Percentiles rank a stretch among this genome's conserved stretches.
Conservation (phyloP, 2,113 vertebrate genomes). For the Gobius niger region DNA sequence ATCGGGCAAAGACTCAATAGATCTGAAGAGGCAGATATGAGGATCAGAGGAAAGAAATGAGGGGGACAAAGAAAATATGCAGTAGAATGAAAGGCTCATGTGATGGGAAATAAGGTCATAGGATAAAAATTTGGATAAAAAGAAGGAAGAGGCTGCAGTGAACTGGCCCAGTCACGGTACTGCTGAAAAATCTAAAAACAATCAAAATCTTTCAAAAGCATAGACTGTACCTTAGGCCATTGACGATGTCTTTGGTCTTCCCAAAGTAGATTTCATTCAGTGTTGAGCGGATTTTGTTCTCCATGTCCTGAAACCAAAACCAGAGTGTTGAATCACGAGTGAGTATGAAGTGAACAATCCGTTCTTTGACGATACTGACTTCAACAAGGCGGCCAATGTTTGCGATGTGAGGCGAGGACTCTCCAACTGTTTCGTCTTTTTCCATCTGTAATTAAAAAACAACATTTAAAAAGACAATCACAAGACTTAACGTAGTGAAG, state of each 20-base stretch:
- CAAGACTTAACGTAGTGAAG: background rate
- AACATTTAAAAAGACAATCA: background rate
- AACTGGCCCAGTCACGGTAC: background rate
- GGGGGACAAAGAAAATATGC: constrained; percentile 6
- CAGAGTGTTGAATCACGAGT: background rate
- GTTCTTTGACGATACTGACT: constrained; percentile 72
- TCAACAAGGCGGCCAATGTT: constrained; percentile 98
- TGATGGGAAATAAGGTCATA: background rate
- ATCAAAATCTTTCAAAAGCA: background rate
- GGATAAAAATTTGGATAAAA: background rate
- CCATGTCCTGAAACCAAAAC: constrained; percentile 87
- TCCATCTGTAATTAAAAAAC: constrained; percentile 83
- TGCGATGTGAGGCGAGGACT: constrained; percentile 96
- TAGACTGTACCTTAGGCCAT: constrained; percentile 89
- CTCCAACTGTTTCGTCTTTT: constrained; percentile 95
- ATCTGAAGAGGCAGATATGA: constrained; percentile 84
- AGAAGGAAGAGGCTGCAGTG: background rate
- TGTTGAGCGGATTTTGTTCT: constrained; percentile 99
- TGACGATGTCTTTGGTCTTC: constrained; percentile 99
- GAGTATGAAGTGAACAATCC: background rate
- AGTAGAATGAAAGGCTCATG: background rate
- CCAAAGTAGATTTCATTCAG: constrained; percentile 99
- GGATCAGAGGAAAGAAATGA: constrained; percentile 27
- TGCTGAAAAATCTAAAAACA: background rate
- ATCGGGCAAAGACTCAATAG: constrained; percentile 98